A percentile compares a stretch with the other conserved stretches of the same genome.
These are phyloP conservation scores for Drosophila ambigua DNA, from an alignment of 1,140 invertebrate genomes.

Conservation along the genomic window DNA sequence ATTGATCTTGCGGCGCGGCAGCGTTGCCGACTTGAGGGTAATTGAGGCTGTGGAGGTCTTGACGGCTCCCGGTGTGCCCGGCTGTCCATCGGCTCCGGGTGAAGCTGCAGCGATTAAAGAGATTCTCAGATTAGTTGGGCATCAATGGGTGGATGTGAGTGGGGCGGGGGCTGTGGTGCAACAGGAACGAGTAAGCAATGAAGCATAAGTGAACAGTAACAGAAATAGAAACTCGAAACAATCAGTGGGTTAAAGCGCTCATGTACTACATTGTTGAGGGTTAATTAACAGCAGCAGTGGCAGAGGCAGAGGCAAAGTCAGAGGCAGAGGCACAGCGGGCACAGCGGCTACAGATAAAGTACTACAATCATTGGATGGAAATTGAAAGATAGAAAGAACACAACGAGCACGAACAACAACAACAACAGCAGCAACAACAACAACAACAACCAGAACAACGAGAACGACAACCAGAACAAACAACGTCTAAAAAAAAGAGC, in stretches of 20 bases:
- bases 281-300: slow-evolving; percentile 26
- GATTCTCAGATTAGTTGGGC: not conserved
- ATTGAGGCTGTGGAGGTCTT: slow-evolving; percentile 87
- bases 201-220: slow-evolving; percentile 44
- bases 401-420: slow-evolving; percentile 55
- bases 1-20: slow-evolving; percentile 87
- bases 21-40: slow-evolving; percentile 87
- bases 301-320: slow-evolving; percentile 13
- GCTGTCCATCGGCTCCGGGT: slow-evolving; percentile 55
- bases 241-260: slow-evolving; percentile 17
- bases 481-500: slow-evolving; percentile 18
- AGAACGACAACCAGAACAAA: slow-evolving; percentile 32
- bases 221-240: slow-evolving; percentile 13
- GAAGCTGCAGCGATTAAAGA: slow-evolving; percentile 55
- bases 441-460: slow-evolving; percentile 15
- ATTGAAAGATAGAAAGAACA: slow-evolving; percentile 24
- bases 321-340: slow-evolving; percentile 23
- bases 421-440: slow-evolving; percentile 23
- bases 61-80: slow-evolving; percentile 80
- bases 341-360: slow-evolving; percentile 14
- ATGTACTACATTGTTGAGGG: slow-evolving; percentile 9
- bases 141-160: not conserved
- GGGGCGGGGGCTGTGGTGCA: not conserved
- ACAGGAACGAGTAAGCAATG: slow-evolving; percentile 45
- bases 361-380: slow-evolving; percentile 1